These are phyloP conservation scores for Neoascia interrupta DNA, from an alignment of 2,888 invertebrate genomes.

Conservation along the genomic window DNA sequence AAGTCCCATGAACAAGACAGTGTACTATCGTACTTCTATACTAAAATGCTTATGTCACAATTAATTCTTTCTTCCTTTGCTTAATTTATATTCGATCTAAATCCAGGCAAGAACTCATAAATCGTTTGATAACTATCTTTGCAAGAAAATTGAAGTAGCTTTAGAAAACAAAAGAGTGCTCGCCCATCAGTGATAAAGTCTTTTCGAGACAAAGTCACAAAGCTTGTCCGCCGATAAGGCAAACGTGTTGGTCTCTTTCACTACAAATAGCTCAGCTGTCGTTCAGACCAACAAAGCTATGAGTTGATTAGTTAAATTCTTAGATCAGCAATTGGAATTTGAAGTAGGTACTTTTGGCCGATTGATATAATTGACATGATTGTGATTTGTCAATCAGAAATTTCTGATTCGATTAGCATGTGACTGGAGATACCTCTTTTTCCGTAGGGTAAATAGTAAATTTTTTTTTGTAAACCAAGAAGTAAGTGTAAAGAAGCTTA, in stretches of 20 bases:
- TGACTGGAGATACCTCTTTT: too few species aligned
- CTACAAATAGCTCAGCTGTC: background rate
- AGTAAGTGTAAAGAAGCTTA: too few species aligned
- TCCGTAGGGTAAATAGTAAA: too few species aligned
- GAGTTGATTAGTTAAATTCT: conserved; percentile 26
- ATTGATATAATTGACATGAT: conserved; percentile 14
- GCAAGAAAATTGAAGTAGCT: too few species aligned
- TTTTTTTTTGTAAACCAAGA: too few species aligned
- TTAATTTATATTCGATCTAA: background rate
- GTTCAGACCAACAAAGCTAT: background rate
- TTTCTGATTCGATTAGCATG: too few species aligned
- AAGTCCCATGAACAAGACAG: background rate
- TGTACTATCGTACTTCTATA: background rate
- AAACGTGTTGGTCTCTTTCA: background rate
- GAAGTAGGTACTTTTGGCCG: background rate
- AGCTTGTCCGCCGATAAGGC: conserved; percentile 13
- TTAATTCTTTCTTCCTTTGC: too few species aligned
- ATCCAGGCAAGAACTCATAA: conserved; percentile 15
- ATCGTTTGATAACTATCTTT: background rate
- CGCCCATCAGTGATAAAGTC: conserved; percentile 1
- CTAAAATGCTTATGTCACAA: too few species aligned
- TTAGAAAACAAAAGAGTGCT: too few species aligned
- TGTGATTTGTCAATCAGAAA: conserved; percentile 31
- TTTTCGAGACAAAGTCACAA: background rate
- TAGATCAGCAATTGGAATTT: conserved; percentile 6